A percentile compares a stretch with the other conserved stretches of the same genome.
Conservation (phyloP, 2,797 vertebrate species). For the Antrozous pallidus region DNA sequence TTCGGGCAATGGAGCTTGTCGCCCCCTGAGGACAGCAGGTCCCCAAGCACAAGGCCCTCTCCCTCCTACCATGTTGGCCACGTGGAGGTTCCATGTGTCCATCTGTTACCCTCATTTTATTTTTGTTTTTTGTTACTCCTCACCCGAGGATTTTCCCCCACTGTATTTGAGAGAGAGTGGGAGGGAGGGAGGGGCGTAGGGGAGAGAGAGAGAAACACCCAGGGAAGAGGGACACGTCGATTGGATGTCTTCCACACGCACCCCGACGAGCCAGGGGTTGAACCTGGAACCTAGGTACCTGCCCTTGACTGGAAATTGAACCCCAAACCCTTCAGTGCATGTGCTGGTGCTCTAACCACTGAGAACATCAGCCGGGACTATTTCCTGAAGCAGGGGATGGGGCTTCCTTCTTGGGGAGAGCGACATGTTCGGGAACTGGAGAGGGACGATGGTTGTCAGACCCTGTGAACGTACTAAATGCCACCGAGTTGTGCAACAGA, state of each 20-base stretch:
- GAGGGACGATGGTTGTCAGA: fast-evolving
- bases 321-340: no score
- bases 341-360: no score
- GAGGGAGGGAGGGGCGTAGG: no score
- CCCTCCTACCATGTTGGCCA: fast-evolving
- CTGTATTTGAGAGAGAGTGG: no score
- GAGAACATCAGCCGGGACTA: background rate
- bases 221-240: no score
- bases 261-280: no score
- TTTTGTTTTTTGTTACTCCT: background rate
- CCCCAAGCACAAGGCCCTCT: background rate
- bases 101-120: no score
- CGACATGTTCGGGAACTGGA: background rate
- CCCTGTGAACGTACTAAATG: fast-evolving
- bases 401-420: background rate
- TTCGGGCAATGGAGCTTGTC: fast-evolving
- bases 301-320: no score
- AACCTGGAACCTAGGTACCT: no score
- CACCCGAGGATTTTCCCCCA: no score
- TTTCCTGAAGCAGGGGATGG: background rate
- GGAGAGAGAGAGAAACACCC: no score
- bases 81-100: background rate
- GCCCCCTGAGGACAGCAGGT: fast-evolving
- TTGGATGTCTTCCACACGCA: no score
- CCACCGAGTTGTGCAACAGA: background rate